phyloP scores from a whole-genome alignment of 1,140 invertebrate species.

The Drosophila kohkoa region DNA sequence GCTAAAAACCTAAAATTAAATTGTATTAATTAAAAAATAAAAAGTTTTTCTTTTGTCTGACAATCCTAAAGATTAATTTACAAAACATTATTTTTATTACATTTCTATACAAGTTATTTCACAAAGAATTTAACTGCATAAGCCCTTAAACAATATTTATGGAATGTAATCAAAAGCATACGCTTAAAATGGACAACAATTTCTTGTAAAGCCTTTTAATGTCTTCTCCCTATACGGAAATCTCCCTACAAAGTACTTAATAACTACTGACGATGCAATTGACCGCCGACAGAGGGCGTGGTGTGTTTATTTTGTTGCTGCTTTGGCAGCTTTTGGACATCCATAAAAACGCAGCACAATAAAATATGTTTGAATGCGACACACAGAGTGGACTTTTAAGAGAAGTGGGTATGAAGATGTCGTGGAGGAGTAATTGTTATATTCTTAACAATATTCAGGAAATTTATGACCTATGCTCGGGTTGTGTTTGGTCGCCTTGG shows the following conservation, averaged over 20 bases:
- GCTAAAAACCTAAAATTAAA: no score
- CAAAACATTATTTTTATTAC: no score
- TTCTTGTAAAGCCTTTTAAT: no score
- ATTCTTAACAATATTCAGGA: conserved; percentile 80
- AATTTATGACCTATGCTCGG: conserved; percentile 69
- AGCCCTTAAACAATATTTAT: not conserved
- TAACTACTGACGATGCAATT: conserved; percentile 6
- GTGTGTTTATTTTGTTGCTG: conserved; percentile 16
- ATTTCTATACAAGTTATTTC: not conserved
- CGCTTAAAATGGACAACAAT: not conserved
- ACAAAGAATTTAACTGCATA: not conserved
- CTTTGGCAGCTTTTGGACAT: conserved; percentile 32
- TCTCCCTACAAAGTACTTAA: not conserved
- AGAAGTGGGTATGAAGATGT: conserved; percentile 11
- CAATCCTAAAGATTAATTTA: no score
- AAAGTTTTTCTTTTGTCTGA: no score
- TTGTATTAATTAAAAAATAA: no score
- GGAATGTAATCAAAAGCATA: not conserved
- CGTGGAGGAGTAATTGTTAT: conserved; percentile 63
- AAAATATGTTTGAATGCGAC: conserved; percentile 20
- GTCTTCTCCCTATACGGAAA: not conserved
- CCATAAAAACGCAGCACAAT: conserved; percentile 33
- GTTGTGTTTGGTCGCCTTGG: conserved; percentile 8
- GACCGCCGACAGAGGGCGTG: conserved; percentile 33
- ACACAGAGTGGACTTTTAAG: not conserved